Base-by-base conservation (phyloP, 2,113 vertebrate genomes). In the Corvus cornix region DNA sequence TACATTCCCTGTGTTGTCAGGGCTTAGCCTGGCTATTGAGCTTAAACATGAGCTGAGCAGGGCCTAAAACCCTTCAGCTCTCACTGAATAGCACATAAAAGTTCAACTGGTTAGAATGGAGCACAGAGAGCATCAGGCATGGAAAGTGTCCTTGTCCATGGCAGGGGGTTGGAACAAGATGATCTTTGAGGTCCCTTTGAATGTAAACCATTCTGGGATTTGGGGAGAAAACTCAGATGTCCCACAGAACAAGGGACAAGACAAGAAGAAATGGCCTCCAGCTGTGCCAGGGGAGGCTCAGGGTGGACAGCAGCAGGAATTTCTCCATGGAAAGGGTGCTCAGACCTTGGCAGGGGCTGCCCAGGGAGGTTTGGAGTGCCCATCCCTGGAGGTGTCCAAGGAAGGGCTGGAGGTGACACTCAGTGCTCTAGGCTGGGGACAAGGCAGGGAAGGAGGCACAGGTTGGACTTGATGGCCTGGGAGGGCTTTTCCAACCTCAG, bases 11-110 rank as follows among this genome's bases (percentile, higher is more conserved):
- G 31, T 2, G 0, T 53, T 60, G 44, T 1, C 53, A 53, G 72
- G 56, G 16, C 52, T 46, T 3, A 6, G n/a, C 11, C 39, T 5
- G 0, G 23, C 44, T 35, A 2, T 5, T 0, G 1, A 90, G 63
- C 30, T 60, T 1, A 14, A 63, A 39, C 58, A 11, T 2, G 10
- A 28, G 19, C 52, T 6, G 44, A 64, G 58, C 35, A 21, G 46
- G 3, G 33, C 56, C 52, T 60, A 2, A 48, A 55, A 22, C 31
- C 26, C 31, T 58, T 2, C 8, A 48, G 44, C 79, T 76, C 66
- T 17, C 51, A 26, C 41, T 18, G 17, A 30, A 6, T 0, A 24
- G 1, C 30, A 37, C 62, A 49, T 1, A 5, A 9, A 39, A 69
- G 23, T 14, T 28, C 46, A 49, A 4, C 0, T 0, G 4, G 13